These are phyloP conservation scores for Himantopus leucocephalus DNA, from an alignment of 2,113 vertebrate genomes.

Conservation along the genomic window DNA sequence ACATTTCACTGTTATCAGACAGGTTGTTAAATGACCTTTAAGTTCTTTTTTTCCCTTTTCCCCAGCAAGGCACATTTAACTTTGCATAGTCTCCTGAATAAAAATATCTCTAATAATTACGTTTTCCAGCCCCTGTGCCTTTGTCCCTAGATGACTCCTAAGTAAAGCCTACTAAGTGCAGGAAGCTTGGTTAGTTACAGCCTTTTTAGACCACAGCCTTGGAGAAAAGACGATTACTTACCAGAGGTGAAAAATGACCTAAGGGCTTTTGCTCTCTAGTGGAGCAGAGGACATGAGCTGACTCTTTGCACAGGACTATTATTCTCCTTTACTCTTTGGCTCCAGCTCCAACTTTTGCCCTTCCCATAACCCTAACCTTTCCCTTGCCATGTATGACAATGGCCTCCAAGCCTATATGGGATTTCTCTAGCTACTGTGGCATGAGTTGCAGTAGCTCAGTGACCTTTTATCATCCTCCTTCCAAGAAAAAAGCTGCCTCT, in stretches of 20 bases:
- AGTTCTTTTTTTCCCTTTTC: background rate
- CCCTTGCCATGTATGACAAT: background rate
- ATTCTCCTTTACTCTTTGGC: background rate
- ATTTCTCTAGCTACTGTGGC: background rate
- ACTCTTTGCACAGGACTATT: background rate
- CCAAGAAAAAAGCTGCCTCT: background rate
- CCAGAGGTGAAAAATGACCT: background rate
- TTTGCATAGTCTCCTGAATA: slow-evolving; percentile 1
- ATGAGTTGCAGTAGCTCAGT: background rate
- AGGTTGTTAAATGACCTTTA: slow-evolving; percentile 55
- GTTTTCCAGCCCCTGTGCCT: background rate
- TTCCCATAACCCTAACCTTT: background rate
- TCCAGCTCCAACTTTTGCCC: background rate
- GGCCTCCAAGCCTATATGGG: rapidly evolving
- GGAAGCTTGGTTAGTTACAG: background rate
- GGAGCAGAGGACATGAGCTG: rapidly evolving
- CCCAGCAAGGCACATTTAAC: slow-evolving; percentile 2
- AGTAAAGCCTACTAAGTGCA: background rate
- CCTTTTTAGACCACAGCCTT: background rate
- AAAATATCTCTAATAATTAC: slow-evolving; percentile 38
- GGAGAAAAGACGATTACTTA: background rate
- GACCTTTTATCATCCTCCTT: background rate
- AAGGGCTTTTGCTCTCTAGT: background rate
- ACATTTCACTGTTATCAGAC: slow-evolving; percentile 22
- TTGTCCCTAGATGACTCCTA: slow-evolving; percentile 11